Conservation (phyloP, 2,888 invertebrate species). For the Mantis religiosa region DNA sequence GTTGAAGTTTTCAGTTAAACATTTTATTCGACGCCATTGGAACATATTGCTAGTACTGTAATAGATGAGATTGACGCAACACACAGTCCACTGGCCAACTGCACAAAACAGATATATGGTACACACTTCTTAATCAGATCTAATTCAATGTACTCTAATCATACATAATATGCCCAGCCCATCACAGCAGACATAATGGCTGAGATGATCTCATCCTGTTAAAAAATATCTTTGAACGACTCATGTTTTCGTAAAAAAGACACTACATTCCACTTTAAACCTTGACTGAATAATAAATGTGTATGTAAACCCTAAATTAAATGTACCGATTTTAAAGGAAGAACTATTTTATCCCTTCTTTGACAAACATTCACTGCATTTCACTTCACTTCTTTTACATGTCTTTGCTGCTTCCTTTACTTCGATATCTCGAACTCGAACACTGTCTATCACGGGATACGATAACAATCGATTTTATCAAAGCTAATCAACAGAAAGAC, state of each 20-base stretch:
- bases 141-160: constrained; percentile 15
- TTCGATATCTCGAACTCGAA: not conserved
- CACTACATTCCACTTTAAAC: not conserved
- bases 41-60: not conserved
- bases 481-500: not conserved
- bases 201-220: constrained; percentile 26
- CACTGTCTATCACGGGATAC: not conserved
- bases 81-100: not conserved
- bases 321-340: not conserved
- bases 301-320: not conserved
- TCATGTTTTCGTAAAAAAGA: not conserved
- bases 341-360: not conserved
- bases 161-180: constrained; percentile 24
- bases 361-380: not conserved
- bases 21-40: not conserved
- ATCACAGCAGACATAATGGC: constrained; percentile 25
- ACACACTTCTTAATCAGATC: not conserved
- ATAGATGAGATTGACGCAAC: not conserved
- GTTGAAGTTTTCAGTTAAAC: not conserved
- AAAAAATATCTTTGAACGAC: not conserved
- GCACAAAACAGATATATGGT: not conserved
- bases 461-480: not conserved
- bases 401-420: not conserved
- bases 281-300: not conserved
- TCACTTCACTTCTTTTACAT: not conserved